These are phyloP conservation scores for Drosophila repletoides DNA, from an alignment of 1,140 invertebrate species.

Conservation along the genomic window DNA sequence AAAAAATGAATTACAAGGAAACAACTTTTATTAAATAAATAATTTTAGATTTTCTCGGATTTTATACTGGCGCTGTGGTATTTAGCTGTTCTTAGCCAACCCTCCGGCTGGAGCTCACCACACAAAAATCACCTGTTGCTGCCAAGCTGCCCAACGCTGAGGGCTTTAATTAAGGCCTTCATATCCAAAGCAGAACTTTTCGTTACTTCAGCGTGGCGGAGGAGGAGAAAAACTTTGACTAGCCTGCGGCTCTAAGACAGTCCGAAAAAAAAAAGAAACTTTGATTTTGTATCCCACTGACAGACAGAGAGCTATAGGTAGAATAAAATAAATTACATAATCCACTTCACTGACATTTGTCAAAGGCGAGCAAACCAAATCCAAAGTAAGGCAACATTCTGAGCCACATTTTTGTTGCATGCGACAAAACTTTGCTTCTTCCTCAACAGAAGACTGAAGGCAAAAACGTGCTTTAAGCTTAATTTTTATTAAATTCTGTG, in stretches of 20 bases:
- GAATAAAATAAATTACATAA: constrained; percentile 68
- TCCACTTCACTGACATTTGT: constrained; percentile 68
- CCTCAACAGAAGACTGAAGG: too few relatives aligned
- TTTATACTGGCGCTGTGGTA: neutral
- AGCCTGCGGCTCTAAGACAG: constrained; percentile 31
- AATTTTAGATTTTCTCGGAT: neutral
- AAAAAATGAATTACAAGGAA: neutral
- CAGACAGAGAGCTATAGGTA: constrained; percentile 17
- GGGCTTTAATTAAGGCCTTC: constrained; percentile 55
- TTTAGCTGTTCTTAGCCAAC: neutral
- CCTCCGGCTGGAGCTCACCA: neutral
- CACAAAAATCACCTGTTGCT: constrained; percentile 69
- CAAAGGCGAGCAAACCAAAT: constrained; percentile 39
- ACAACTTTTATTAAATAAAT: constrained; percentile 9
- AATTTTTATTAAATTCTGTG: too few relatives aligned
- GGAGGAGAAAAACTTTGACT: constrained; percentile 53
- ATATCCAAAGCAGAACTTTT: constrained; percentile 40
- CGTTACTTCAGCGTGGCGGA: constrained; percentile 35
- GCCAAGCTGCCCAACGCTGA: constrained; percentile 7
- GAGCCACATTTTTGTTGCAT: constrained; percentile 37
- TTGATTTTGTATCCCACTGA: constrained; percentile 42
- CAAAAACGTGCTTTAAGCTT: too few relatives aligned
- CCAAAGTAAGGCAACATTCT: neutral
- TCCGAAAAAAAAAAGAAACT: constrained; percentile 37
- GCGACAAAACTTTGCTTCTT: too few relatives aligned